phyloP scores from a whole-genome alignment of 2,797 vertebrate species.

The Triplophysa yarkandensis region DNA sequence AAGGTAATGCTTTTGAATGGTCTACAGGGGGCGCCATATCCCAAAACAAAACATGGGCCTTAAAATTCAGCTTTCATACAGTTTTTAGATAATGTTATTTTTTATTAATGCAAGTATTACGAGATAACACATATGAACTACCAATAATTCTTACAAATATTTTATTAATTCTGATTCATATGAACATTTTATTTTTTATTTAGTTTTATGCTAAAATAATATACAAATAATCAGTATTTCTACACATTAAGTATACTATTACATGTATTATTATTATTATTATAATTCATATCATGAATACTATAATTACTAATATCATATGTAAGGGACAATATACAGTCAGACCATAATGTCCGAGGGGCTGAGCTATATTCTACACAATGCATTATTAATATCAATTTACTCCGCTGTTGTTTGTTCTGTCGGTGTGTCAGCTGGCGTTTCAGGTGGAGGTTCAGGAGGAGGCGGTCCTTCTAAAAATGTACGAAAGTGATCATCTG shows the following conservation, averaged over 20 bases:
- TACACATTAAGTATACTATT: not conserved
- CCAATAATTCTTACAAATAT: no score
- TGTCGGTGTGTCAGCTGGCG: conserved; percentile 33
- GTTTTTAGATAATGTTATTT: not conserved
- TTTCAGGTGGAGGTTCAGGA: not conserved
- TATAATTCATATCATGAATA: not conserved
- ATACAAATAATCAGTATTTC: no score
- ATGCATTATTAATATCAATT: not conserved
- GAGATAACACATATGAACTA: no score
- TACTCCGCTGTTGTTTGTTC: not conserved
- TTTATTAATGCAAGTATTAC: no score
- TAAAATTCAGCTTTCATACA: not conserved
- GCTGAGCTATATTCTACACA: no score
- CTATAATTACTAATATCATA: not conserved
- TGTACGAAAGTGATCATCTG: conserved; percentile 75
- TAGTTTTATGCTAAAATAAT: no score
- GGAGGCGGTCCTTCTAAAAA: conserved; percentile 65
- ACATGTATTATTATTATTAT: not conserved
- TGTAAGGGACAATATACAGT: not conserved
- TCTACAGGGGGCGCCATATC: conserved; percentile 20
- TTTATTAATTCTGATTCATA: no score
- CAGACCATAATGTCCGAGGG: not conserved
- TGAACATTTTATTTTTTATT: no score
- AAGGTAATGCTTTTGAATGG: conserved; percentile 14
- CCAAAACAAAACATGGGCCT: not conserved